A percentile compares a stretch with the other conserved stretches of the same genome.
phyloP scores from a whole-genome alignment of 2,797 vertebrate genomes.

The Intellagama lesueurii region DNA sequence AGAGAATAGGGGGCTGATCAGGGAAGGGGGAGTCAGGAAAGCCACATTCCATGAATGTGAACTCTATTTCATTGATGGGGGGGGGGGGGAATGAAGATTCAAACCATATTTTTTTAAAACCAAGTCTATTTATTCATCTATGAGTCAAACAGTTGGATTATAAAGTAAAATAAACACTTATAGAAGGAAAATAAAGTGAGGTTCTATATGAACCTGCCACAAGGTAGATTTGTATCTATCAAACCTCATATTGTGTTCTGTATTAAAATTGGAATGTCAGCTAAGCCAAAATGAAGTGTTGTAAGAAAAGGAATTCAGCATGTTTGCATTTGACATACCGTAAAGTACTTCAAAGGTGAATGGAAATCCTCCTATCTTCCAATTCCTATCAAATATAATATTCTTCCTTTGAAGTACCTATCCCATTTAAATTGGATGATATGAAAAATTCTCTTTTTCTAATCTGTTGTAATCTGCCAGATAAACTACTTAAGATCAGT shows the following conservation, averaged over 20 bases:
- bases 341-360: slow-evolving; percentile 14
- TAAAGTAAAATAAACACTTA: not conserved
- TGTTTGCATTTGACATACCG: not conserved
- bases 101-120: too few relatives aligned
- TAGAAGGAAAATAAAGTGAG: not conserved
- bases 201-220: not conserved
- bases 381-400: not conserved
- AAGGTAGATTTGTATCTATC: not conserved
- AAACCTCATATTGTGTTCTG: not conserved
- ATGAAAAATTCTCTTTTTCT: not conserved
- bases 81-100: not conserved
- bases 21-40: too few relatives aligned
- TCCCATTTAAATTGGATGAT: not conserved
- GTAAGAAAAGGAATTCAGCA: not conserved
- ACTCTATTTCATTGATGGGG: not conserved
- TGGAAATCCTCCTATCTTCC: not conserved
- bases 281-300: not conserved
- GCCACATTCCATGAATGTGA: not conserved
- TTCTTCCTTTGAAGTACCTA: not conserved
- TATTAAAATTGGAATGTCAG: not conserved
- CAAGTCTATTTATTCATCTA: too few relatives aligned
- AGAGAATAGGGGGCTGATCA: too few relatives aligned
- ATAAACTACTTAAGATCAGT: not conserved
- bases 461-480: not conserved
- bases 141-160: not conserved